Percentiles rank a stretch among this genome's conserved stretches.
Conservation (phyloP, 2,888 invertebrate genomes). For the Noctua comes region DNA sequence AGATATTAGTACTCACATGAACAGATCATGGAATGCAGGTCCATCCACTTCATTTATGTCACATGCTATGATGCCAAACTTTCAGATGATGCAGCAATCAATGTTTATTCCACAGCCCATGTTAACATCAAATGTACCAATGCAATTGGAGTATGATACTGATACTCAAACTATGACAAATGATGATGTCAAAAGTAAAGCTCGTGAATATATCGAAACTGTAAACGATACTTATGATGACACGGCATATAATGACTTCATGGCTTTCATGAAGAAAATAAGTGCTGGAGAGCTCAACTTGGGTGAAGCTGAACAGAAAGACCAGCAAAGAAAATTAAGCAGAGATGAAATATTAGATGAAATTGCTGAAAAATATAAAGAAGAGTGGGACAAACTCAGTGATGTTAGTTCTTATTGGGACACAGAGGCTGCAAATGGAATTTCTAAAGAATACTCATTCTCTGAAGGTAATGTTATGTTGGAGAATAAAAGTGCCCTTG, state of each 20-base stretch:
- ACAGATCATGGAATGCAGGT: conserved; percentile 77
- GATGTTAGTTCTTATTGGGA: conserved; percentile 92
- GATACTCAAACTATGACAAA: conserved; percentile 75
- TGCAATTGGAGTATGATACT: conserved; percentile 84
- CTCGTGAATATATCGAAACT: conserved; percentile 90
- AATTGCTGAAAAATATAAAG: conserved; percentile 91
- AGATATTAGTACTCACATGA: conserved; percentile 72
- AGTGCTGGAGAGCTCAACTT: conserved; percentile 92
- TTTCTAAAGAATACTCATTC: conserved; percentile 93
- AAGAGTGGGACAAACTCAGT: conserved; percentile 95
- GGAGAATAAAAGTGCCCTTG: conserved; percentile 94
- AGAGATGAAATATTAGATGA: conserved; percentile 86
- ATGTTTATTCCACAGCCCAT: conserved; percentile 69
- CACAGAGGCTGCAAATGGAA: conserved; percentile 87
- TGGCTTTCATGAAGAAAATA: conserved; percentile 95
- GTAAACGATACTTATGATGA: conserved; percentile 91
- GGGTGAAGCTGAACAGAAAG: conserved; percentile 84
- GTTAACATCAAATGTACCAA: conserved; percentile 80
- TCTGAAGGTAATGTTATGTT: conserved; percentile 96
- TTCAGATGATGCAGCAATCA: conserved; percentile 74
- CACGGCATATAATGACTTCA: conserved; percentile 94
- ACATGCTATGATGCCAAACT: conserved; percentile 74
- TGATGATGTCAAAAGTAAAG: conserved; percentile 87
- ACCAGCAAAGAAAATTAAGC: conserved; percentile 79
- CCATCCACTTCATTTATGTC: conserved; percentile 79